Evolutionary conservation across 2,113 vertebrate genomes (phyloP), one percentile per base, ranked within the genome.

Genomic region (Tupaia tana): DNA sequence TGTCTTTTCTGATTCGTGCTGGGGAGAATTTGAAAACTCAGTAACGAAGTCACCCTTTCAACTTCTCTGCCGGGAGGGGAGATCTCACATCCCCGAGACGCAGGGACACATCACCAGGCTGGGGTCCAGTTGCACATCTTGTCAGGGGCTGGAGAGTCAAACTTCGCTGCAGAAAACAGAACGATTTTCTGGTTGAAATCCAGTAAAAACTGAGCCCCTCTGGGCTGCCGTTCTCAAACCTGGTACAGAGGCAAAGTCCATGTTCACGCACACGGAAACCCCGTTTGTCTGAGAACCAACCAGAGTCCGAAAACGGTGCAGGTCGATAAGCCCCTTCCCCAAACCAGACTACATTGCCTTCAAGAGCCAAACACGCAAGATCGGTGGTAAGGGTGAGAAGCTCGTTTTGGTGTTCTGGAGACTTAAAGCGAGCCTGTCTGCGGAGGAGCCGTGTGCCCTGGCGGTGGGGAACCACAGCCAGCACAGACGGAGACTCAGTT

Each of bases 401-500:
- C 9, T 15, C 34, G 4, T 29, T 63, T 29, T 18, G 61, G 69
- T 25, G 15, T 52, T 54, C 7, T 24, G 14, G 59, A 20, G 43
- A 27, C 87, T 87, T 19, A 13, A 89, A 43, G n/a, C 43, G 43
- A 43, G 43, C 43, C 43, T 43, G 43, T 43, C 43, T 43, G 43
- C 43, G 43, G 43, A 43, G 43, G 43, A 43, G 43, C 43, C 43
- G 43, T 43, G 43, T 43, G 43, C 43, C 43, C 43, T 43, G 43
- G 43, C 43, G 6, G 43, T 43, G 43, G 43, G 15, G 54, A 75
- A 5, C 15, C 43, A 3, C 43, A 9, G 54, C 52, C 70, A 25
- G 9, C 6, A 1, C 1, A 31, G 4, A 31, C 0, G 34, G 54
- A 31, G 4, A 1, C 43, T 13, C 4, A 6, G 9, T 29, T 58